phyloP scores from a whole-genome alignment of 1,140 invertebrate species.

The Megalopta genalis region DNA sequence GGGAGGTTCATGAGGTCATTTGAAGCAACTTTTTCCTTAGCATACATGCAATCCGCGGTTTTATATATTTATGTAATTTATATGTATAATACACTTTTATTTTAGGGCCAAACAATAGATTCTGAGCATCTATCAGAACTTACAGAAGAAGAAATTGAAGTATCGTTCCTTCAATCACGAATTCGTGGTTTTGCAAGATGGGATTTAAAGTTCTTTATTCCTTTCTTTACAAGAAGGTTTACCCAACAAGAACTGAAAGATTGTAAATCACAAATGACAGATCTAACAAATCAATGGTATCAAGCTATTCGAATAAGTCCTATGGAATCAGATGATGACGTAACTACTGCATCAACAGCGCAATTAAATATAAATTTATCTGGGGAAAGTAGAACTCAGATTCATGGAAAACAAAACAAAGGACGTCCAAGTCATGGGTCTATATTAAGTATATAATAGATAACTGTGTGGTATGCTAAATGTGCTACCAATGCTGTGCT shows the following conservation, averaged over 20 bases:
- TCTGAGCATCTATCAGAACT: constrained; percentile 97
- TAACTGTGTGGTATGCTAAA: constrained; percentile 45
- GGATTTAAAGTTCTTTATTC: constrained; percentile 96
- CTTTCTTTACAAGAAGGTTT: constrained; percentile 96
- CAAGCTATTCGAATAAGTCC: constrained; percentile 93
- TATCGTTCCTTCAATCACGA: constrained; percentile 84
- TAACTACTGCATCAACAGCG: constrained; percentile 72
- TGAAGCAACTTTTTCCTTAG: no score
- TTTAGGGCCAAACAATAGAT: constrained; percentile 94
- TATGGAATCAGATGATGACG: constrained; percentile 85
- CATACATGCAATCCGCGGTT: no score
- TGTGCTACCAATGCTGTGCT: constrained; percentile 46
- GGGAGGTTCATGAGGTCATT: no score
- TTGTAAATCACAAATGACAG: constrained; percentile 97
- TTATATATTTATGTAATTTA: no score
- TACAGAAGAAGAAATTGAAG: constrained; percentile 96
- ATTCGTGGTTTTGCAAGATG: constrained; percentile 92
- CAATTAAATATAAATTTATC: constrained; percentile 67
- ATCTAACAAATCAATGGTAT: constrained; percentile 97
- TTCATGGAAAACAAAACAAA: constrained; percentile 63
- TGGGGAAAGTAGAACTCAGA: constrained; percentile 58
- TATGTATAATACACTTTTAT: constrained; percentile 31
- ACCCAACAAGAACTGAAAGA: constrained; percentile 97
- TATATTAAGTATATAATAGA: constrained; percentile 76
- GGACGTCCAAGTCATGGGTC: constrained; percentile 75